These are phyloP conservation scores for Acanthacorydalis orientalis DNA, from an alignment of 2,888 invertebrate genomes.

Conservation along the genomic window DNA sequence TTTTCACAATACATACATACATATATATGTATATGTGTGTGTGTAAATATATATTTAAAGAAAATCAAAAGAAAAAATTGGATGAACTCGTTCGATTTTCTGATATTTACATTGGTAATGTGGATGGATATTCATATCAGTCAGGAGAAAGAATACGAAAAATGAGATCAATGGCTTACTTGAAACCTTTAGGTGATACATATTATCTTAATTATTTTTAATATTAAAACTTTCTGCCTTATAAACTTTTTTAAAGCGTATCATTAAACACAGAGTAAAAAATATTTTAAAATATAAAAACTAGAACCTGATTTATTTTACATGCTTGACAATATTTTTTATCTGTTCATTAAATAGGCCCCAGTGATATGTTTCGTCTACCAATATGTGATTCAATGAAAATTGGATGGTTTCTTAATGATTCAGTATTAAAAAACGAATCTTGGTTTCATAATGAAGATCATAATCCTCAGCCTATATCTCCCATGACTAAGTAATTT, in stretches of 20 bases:
- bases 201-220: background rate
- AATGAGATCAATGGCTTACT: slow-evolving; percentile 33
- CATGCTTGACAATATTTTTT: background rate
- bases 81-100: slow-evolving; percentile 25
- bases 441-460: slow-evolving; percentile 26
- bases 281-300: background rate
- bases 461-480: slow-evolving; percentile 25
- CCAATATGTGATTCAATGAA: slow-evolving; percentile 30
- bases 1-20: slow-evolving; percentile 1
- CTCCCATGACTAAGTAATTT: slow-evolving; percentile 23
- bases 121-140: slow-evolving; percentile 37
- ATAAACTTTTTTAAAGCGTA: no score
- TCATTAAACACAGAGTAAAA: slow-evolving; percentile 1
- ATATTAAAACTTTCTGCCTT: no score
- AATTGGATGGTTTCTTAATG: slow-evolving; percentile 33
- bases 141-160: slow-evolving; percentile 28
- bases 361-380: slow-evolving; percentile 31
- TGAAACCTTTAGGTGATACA: slow-evolving; percentile 28
- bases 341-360: slow-evolving; percentile 17
- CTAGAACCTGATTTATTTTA: background rate
- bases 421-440: slow-evolving; percentile 22
- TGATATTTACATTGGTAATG: slow-evolving; percentile 32
- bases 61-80: slow-evolving; percentile 22
- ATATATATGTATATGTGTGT: slow-evolving; percentile 14
- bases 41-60: slow-evolving; percentile 18